Base-by-base conservation (phyloP, 2,888 invertebrate species). In the Chrysolina haemoptera region DNA sequence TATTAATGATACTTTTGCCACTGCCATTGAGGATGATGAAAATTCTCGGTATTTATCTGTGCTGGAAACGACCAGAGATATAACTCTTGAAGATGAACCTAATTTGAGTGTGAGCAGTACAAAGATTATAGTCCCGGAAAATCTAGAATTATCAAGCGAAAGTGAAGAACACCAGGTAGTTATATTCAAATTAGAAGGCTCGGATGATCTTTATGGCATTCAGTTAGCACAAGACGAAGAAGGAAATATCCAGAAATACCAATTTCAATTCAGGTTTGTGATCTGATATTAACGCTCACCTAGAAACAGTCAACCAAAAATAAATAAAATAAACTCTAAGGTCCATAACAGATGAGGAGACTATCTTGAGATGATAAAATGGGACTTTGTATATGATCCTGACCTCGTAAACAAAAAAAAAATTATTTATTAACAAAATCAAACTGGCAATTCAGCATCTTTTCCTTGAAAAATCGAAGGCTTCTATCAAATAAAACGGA, bases 171-270 rank as follows among this genome's bases (percentile, higher is more conserved):
- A 83, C 46, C 83, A 86, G 72, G 84, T 87, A 55, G 81, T 86
- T 35, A 80, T 88, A 40, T 88, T 85, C 79, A 82, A 81, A 62
- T 80, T 88, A 63, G 86, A 87, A 71, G 88, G 86, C 41, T 85
- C 86, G 6, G 85, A 88, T 78, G 87, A 87, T 68, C 78, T 88
- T 62, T 88, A 84, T 81, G 88, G 87, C 1, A 82, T 88, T 55
- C 87, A 88, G 78, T 69, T 86, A 16, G 84, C 83, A 16, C 82
- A 84, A 69, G 88, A 88, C 82, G 86, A 86, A 41, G 83, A 86
- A 22, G 88, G 88, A 14, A 87, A 87, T 79, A 70, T 87, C 12
- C 86, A 86, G 67, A 87, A 86, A 80, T 87, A 86, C 76, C 87
- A 88, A 71, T 88, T 87, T 79, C 84, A 87, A 81, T 85, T 88